Evolutionary conservation across 2,797 vertebrate genomes (phyloP).

Genomic region (Gallinago stenura): DNA sequence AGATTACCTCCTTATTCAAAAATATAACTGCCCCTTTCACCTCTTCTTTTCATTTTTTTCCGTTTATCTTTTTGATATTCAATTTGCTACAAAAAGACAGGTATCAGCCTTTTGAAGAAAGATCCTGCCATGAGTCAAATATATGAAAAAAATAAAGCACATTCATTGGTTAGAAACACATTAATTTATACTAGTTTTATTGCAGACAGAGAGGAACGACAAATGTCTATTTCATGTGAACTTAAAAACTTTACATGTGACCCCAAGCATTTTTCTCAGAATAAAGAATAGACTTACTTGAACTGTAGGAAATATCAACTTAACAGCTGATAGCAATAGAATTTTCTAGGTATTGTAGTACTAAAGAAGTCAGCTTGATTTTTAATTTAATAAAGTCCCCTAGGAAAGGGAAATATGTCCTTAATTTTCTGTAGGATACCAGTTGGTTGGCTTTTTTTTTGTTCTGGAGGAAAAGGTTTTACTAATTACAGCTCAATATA

Average conservation of each 20-base stretch:
- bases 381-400: neutral
- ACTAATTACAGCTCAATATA: neutral
- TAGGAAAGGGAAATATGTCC: neutral
- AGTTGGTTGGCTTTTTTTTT: neutral
- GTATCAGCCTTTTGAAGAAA: neutral
- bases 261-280: neutral
- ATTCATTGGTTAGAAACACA: neutral
- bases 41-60: neutral
- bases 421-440: neutral
- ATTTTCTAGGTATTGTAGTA: neutral
- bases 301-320: neutral
- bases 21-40: neutral
- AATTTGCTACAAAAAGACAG: constrained; percentile 16
- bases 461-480: neutral
- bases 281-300: neutral
- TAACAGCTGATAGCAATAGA: neutral
- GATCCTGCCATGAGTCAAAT: neutral
- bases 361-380: neutral
- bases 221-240: neutral
- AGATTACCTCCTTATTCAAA: neutral
- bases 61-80: constrained; percentile 11
- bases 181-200: neutral
- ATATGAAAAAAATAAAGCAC: neutral
- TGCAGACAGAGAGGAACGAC: neutral
- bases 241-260: neutral